Percentiles rank a stretch among this genome's conserved stretches.
Conservation (phyloP, 92 coral and sea anemone genomes). For the Paramuricea clavata region DNA sequence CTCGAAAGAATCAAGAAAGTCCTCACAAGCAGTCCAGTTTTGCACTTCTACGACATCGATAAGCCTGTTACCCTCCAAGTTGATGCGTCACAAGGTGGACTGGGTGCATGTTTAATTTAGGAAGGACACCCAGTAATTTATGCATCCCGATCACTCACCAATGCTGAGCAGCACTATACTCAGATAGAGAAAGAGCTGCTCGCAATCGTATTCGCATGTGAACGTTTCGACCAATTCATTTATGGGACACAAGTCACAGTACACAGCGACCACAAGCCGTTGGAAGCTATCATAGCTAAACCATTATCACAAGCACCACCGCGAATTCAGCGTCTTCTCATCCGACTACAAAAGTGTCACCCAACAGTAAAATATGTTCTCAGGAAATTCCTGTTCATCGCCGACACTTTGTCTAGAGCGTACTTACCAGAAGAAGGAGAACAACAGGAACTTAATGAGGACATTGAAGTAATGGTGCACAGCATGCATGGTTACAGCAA, state of each 20-base stretch:
- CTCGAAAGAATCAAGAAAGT: constrained; percentile 56
- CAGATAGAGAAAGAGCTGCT: constrained; percentile 60
- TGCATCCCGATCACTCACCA: constrained; percentile 54
- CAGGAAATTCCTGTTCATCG: constrained; percentile 59
- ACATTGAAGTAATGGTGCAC: constrained; percentile 47
- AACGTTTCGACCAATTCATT: constrained; percentile 58
- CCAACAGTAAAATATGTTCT: constrained; percentile 57
- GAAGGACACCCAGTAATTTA: constrained; percentile 66
- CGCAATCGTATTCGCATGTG: constrained; percentile 57
- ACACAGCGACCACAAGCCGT: constrained; percentile 70
- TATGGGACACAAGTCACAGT: constrained; percentile 53
- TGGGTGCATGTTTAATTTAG: constrained; percentile 68
- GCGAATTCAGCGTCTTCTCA: constrained; percentile 64
- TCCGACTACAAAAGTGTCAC: constrained; percentile 59
- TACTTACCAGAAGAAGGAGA: constrained; percentile 26
- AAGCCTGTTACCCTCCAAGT: constrained; percentile 70
- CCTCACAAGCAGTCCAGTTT: constrained; percentile 64
- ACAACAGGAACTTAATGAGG: constrained; percentile 52
- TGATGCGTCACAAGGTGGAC: constrained; percentile 69
- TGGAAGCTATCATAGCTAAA: constrained; percentile 57
- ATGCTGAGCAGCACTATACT: constrained; percentile 55
- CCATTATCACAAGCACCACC: constrained; percentile 62
- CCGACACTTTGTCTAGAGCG: constrained; percentile 65
- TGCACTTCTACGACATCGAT: constrained; percentile 53
- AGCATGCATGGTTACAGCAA: constrained; percentile 39